These are phyloP conservation scores for Prosopocoilus inquinatus DNA, from an alignment of 2,888 invertebrate genomes.

Conservation along the genomic window DNA sequence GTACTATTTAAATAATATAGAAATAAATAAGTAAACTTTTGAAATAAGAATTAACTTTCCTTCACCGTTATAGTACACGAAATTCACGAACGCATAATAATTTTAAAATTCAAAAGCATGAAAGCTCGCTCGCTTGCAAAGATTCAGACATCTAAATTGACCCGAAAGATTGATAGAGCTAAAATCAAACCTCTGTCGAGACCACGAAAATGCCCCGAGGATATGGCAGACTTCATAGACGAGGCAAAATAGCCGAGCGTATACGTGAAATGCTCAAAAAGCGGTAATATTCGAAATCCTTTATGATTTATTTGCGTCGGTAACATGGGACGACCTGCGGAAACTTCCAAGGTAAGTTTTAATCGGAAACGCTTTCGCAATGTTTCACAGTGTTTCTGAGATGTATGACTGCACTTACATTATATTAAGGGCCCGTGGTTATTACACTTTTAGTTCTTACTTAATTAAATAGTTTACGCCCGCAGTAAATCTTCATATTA, in stretches of 20 bases:
- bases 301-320: constrained; percentile 8
- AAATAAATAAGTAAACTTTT: too few species aligned
- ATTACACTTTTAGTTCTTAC: too few species aligned
- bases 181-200: constrained; percentile 17
- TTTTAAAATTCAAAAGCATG: too few species aligned
- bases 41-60: too few species aligned
- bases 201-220: constrained; percentile 11
- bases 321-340: neutral
- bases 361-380: constrained; percentile 1
- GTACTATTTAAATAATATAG: too few species aligned
- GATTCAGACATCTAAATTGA: neutral
- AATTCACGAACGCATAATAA: too few species aligned
- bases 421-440: neutral
- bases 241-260: constrained; percentile 3
- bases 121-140: neutral
- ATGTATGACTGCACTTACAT: neutral
- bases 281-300: constrained; percentile 6
- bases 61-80: too few species aligned
- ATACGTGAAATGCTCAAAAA: constrained; percentile 5
- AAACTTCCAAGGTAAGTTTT: constrained; percentile 11
- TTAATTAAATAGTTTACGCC: too few species aligned
- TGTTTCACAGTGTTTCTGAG: neutral
- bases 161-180: constrained; percentile 9
- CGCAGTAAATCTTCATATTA: too few species aligned
- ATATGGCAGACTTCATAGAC: neutral